phyloP scores from a whole-genome alignment of 2,113 vertebrate genomes.

The Acanthisitta chloris region DNA sequence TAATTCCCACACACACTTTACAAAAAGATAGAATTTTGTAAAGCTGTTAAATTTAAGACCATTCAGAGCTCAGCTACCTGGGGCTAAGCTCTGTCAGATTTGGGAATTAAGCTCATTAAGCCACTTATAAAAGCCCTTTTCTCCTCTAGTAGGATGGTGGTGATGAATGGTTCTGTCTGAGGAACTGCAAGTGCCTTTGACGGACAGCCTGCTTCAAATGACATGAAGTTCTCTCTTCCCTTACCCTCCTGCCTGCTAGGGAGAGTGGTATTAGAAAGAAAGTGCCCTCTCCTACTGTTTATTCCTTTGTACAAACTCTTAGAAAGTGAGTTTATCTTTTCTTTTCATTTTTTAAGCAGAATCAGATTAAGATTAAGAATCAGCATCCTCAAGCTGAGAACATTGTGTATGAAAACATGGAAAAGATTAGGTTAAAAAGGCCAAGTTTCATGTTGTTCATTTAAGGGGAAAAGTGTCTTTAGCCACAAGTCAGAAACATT shows the following conservation, averaged over 20 bases:
- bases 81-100: background rate
- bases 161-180: background rate
- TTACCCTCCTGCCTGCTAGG: background rate
- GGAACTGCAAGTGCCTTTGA: background rate
- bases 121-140: background rate
- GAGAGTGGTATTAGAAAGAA: background rate
- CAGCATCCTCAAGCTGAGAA: background rate
- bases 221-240: background rate
- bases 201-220: background rate
- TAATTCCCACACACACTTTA: background rate
- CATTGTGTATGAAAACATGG: background rate
- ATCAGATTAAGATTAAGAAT: background rate
- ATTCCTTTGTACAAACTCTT: background rate
- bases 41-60: background rate
- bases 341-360: background rate
- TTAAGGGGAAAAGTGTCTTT: background rate
- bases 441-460: background rate
- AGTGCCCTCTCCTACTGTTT: background rate
- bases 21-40: background rate
- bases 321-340: background rate
- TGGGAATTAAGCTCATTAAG: conserved; percentile 33
- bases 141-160: background rate
- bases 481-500: background rate
- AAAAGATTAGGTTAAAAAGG: background rate
- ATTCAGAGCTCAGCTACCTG: background rate